Conservation (phyloP, 1,140 invertebrate species). For the Aphaenogaster floridana region DNA sequence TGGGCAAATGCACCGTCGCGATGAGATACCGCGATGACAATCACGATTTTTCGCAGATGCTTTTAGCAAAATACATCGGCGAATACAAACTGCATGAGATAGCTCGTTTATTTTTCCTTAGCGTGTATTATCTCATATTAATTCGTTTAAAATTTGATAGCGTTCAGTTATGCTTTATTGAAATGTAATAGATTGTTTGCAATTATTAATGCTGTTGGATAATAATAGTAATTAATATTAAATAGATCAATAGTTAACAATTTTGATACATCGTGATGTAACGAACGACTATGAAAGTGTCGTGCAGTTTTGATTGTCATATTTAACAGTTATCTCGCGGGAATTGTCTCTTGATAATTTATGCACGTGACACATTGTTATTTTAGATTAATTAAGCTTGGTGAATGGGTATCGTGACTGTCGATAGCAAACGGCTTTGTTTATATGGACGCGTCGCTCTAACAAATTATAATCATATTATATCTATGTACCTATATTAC, state of each 20-base stretch:
- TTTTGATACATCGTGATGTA: conserved; percentile 18
- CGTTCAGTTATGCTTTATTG: neutral
- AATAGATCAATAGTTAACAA: conserved; percentile 16
- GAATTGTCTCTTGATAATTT: conserved; percentile 56
- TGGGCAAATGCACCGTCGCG: conserved; percentile 12
- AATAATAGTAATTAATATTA: conserved; percentile 37
- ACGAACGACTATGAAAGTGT: conserved; percentile 47
- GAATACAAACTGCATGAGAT: neutral
- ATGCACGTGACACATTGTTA: conserved; percentile 49
- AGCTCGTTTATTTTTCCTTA: neutral
- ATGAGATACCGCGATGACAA: neutral
- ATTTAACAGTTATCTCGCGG: conserved; percentile 46
- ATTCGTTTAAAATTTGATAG: neutral
- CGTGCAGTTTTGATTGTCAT: conserved; percentile 49
- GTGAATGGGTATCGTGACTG: conserved; percentile 39
- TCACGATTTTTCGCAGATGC: neutral
- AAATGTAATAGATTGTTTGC: conserved; percentile 4
- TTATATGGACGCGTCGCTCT: neutral
- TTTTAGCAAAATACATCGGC: conserved; percentile 3
- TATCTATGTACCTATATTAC: neutral
- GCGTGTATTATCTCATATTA: neutral
- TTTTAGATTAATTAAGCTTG: conserved; percentile 52
- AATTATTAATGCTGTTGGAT: neutral
- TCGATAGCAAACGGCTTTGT: conserved; percentile 56
- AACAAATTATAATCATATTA: conserved; percentile 34